A percentile compares a stretch with the other conserved stretches of the same genome.
These are phyloP conservation scores for Ispidina lecontei DNA, from an alignment of 2,797 vertebrate genomes.

Conservation along the genomic window DNA sequence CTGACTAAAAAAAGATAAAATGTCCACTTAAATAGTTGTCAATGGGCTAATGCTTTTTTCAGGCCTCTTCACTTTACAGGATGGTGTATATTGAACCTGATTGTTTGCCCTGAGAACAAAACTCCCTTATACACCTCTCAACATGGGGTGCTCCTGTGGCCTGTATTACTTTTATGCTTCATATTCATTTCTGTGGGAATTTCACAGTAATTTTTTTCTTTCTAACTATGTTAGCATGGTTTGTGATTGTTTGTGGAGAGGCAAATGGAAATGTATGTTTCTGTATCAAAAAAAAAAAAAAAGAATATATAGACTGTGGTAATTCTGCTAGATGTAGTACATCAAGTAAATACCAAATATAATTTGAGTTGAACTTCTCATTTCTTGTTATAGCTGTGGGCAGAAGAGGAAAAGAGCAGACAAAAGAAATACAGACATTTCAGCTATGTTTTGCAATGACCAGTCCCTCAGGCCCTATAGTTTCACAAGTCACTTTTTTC, in stretches of 20 bases:
- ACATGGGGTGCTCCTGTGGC: neutral
- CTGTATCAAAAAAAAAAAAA: neutral
- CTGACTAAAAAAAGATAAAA: neutral
- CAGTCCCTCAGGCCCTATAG: neutral
- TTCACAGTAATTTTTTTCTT: neutral
- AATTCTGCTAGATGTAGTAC: neutral
- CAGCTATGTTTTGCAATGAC: constrained; percentile 10
- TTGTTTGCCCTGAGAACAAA: neutral
- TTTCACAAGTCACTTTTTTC: neutral
- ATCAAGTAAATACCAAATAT: neutral
- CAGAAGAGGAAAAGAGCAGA: neutral
- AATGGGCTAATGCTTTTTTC: neutral
- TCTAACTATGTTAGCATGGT: neutral
- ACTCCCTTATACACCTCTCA: neutral
- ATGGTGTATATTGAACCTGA: neutral
- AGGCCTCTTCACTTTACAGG: neutral
- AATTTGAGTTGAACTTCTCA: neutral
- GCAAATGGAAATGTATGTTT: neutral
- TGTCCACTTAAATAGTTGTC: neutral
- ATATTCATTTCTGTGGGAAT: neutral
- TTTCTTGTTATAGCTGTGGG: neutral
- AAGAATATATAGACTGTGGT: neutral
- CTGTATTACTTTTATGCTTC: neutral
- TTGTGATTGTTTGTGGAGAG: neutral
- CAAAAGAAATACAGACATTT: constrained; percentile 7